These are phyloP conservation scores for Stichodactyla helianthus DNA, from an alignment of 64 coral and sea anemone species.

Conservation along the genomic window DNA sequence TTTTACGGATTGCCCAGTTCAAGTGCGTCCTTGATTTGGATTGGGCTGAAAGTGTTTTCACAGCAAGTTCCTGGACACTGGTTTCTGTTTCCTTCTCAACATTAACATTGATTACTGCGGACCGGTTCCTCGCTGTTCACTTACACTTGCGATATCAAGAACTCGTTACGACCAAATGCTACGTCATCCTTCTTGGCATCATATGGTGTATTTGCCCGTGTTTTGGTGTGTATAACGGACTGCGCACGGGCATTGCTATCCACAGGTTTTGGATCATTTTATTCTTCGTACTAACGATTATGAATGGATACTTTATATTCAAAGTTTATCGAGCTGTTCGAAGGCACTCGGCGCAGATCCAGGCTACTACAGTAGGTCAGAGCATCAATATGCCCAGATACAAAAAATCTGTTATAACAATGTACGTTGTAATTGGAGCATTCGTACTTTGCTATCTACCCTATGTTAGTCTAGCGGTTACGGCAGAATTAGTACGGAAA, in stretches of 20 bases:
- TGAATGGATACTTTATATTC: constrained; percentile 11
- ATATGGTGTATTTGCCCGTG: neutral
- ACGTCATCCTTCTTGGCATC: neutral
- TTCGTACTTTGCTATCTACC: constrained; percentile 1
- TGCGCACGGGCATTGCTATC: neutral
- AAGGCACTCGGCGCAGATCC: neutral
- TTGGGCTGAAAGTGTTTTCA: too few species aligned
- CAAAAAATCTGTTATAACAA: constrained; percentile 1
- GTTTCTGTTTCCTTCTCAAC: neutral
- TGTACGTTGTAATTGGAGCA: neutral
- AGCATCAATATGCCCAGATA: neutral
- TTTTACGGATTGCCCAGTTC: too few species aligned
- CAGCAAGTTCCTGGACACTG: too few species aligned
- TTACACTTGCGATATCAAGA: neutral
- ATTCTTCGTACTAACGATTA: neutral
- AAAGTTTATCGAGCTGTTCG: neutral
- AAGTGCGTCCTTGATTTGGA: too few species aligned
- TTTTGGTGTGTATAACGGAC: neutral
- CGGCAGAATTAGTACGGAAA: too few species aligned
- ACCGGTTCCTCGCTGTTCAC: neutral
- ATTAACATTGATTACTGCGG: neutral
- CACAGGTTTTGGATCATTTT: neutral
- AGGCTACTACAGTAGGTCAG: neutral
- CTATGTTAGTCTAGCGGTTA: neutral
- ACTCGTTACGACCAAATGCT: neutral